Conservation (phyloP, 2,113 vertebrate genomes). For the Crocuta crocuta region DNA sequence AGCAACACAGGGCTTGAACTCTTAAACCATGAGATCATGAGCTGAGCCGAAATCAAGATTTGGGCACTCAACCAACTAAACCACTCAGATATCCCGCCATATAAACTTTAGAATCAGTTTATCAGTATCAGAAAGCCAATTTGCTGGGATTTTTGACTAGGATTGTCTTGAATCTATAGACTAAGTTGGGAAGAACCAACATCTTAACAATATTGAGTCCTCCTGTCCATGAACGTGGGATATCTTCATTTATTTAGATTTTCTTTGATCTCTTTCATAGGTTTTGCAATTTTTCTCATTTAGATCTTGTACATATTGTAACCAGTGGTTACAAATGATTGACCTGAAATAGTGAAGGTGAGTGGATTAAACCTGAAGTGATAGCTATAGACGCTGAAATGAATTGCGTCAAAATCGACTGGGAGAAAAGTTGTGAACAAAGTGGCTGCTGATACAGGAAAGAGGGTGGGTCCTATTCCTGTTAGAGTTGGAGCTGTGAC, state of each 20-base stretch:
- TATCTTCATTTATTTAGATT: background rate
- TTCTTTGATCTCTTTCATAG: background rate
- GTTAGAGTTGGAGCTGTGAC: slow-evolving; percentile 96
- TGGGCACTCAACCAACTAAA: too few species aligned
- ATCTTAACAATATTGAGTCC: background rate
- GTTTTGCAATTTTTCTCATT: background rate
- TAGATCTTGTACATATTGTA: background rate
- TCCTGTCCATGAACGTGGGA: background rate
- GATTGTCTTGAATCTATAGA: background rate
- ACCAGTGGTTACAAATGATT: slow-evolving; percentile 92
- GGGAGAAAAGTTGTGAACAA: slow-evolving; percentile 86
- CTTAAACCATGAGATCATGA: too few species aligned
- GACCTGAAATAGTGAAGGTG: slow-evolving; percentile 94
- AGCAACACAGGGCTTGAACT: too few species aligned
- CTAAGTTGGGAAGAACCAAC: background rate
- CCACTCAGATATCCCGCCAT: background rate
- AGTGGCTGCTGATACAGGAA: slow-evolving; percentile 53
- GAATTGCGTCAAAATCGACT: slow-evolving; percentile 91
- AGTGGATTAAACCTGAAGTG: slow-evolving; percentile 94
- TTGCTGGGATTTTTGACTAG: background rate
- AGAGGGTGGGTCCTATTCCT: slow-evolving; percentile 92
- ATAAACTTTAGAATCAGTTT: background rate
- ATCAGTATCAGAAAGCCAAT: background rate
- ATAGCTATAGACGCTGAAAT: slow-evolving; percentile 96
- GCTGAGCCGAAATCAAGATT: too few species aligned